These are phyloP conservation scores for Drosophila arizonae DNA, from an alignment of 1,140 invertebrate genomes.

Conservation along the genomic window DNA sequence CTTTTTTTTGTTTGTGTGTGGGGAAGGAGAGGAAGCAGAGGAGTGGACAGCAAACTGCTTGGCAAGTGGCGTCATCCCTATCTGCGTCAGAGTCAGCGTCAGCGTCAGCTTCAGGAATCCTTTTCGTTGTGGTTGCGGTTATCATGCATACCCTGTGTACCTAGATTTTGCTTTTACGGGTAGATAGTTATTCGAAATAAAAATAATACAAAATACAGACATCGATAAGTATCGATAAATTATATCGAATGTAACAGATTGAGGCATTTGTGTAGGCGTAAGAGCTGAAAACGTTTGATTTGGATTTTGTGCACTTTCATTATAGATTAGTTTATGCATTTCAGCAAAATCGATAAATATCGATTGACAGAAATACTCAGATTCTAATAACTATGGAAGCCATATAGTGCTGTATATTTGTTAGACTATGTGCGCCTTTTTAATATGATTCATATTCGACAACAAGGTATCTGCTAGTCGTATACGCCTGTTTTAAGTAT, in stretches of 20 bases:
- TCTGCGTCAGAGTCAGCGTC: conserved; percentile 7
- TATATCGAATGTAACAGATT: too few species aligned
- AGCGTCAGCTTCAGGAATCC: not conserved
- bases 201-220: too few species aligned
- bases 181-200: not conserved
- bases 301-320: too few species aligned
- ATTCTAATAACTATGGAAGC: too few species aligned
- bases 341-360: too few species aligned
- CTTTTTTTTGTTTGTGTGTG: conserved; percentile 1
- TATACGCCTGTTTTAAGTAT: not conserved
- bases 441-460: too few species aligned
- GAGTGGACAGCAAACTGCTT: conserved; percentile 10
- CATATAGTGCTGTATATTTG: too few species aligned
- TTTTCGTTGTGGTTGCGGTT: not conserved
- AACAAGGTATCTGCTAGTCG: not conserved
- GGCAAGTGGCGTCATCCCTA: conserved; percentile 35
- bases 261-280: too few species aligned
- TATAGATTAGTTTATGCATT: too few species aligned
- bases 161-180: not conserved
- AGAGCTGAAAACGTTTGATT: too few species aligned
- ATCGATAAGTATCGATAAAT: not conserved
- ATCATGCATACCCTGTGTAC: not conserved
- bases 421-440: too few species aligned
- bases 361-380: too few species aligned
- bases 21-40: not conserved